Evolutionary conservation across 2,888 invertebrate genomes (phyloP), one percentile per base, ranked within the genome.

Genomic region (Erebia ligea): DNA sequence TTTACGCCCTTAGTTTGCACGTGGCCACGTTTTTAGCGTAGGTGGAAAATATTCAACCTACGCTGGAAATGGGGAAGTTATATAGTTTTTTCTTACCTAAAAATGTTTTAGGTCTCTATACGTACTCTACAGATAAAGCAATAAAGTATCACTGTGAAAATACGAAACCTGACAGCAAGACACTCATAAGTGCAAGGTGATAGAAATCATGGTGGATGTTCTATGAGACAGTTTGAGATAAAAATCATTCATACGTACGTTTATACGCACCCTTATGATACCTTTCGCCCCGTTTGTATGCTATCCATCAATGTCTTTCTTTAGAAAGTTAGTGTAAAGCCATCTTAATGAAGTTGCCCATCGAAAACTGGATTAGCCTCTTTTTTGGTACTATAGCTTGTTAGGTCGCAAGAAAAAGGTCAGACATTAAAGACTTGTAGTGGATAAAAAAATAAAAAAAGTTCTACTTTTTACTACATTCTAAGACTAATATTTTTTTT

Each of bases 301-400:
- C 81, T 80, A 85, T 85, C 82, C 81, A 84, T 85, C 85, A 85
- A 78, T 70, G 82, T 82, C 82, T 69, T 56, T 71, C 72, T 76
- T 76, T 73, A 73, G 72, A 77, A 77, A 79, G 76, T 77, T 77
- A 72, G 59, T 69, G 69, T 79, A 79, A 81, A 81, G 76, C 77
- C 77, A 75, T 68, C 73, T 73, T 84, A 84, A 84, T 83, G 83
- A 84, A 82, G 80, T 81, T 82, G 81, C 79, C 76, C 77, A 73
- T 15, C 48, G 65, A 76, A 73, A 67, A 69, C 67, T 65, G 68
- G 42, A 57, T 69, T 68, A 73, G 61, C 67, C 48, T 73, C 48
- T 73, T 70, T 70, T 58, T 67, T 45, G 25, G 25, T 58, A 42
- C 40, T 15, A n/a, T n/a, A 61, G 45, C 62, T 62, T 21, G 62